Evolutionary conservation across 2,888 invertebrate species (phyloP).

Genomic region (Eupithecia subumbrata): DNA sequence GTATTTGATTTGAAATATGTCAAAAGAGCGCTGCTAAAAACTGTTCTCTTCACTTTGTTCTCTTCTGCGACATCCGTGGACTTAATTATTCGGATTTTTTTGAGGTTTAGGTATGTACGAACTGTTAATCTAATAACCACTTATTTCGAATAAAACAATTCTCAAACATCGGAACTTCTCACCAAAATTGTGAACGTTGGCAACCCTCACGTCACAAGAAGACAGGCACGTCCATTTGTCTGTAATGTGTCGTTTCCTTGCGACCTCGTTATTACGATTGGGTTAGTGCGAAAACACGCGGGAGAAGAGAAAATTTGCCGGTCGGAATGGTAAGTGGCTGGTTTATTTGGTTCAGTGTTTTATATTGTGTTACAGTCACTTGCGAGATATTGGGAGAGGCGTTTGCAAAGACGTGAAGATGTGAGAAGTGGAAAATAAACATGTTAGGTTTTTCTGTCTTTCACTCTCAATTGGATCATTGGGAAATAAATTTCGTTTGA

Average conservation of each 20-base stretch:
- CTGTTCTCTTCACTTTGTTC: too few species aligned
- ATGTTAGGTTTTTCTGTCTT: neutral
- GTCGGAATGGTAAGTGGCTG: slow-evolving; percentile 6
- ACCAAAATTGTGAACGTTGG: neutral
- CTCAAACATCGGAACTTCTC: neutral
- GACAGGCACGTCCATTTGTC: slow-evolving; percentile 37
- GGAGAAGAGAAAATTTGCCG: slow-evolving; percentile 8
- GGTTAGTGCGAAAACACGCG: slow-evolving; percentile 22
- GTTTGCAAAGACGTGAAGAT: neutral
- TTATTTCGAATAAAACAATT: neutral
- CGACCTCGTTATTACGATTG: slow-evolving; percentile 27
- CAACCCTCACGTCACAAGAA: slow-evolving; percentile 16
- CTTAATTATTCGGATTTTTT: too few species aligned
- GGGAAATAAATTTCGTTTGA: too few species aligned
- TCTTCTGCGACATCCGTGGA: too few species aligned
- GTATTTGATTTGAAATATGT: too few species aligned
- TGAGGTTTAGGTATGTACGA: too few species aligned
- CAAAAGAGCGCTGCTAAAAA: too few species aligned
- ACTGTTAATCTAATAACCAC: too few species aligned
- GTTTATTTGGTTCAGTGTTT: slow-evolving; percentile 9
- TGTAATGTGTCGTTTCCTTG: slow-evolving; percentile 30
- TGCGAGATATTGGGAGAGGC: neutral
- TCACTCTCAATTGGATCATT: too few species aligned
- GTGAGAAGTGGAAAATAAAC: neutral
- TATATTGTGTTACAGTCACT: slow-evolving; percentile 6